Base-by-base conservation (phyloP, 2,888 invertebrate species). In the Pemphredon lugubris region DNA sequence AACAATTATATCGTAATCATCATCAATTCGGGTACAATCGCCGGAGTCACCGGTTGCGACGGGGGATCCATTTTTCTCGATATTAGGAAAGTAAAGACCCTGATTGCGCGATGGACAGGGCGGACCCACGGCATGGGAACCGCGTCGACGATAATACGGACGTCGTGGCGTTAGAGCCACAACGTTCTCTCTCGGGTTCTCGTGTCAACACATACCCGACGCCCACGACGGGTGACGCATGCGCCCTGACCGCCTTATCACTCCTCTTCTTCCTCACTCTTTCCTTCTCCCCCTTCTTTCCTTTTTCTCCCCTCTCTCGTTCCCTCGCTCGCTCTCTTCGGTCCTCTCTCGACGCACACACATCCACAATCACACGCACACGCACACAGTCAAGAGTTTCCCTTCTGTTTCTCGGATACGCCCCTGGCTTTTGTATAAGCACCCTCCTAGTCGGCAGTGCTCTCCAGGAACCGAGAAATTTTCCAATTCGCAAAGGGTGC, bases 151-250 rank as follows among this genome's bases (percentile, higher is more conserved):
- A 75, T 68, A 75, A 77, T 75, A 68, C 75, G 47, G 60, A 65
- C 79, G 64, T 70, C 65, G 72, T 72, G 67, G 78, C 69, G 64
- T 73, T 75, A 70, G 72, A 72, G 70, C 57, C 68, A 64, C 72
- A 39, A 69, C 59, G 72, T 7, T 3, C 34, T 79, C 70, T 61
- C 51, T 75, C 48, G 50, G 47, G 39, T 45, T 70, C 58, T 53
- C 69, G 70, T 80, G 80, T 80, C 81, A 79, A 77, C 79, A 79
- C 77, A 69, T 76, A 77, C 77, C 65, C 77, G 69, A 81, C 81
- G 75, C 81, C 77, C 77, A 79, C 79, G 50, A 77, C 51, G 75
- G 58, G 68, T 77, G 71, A 81, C 81, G 81, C 81, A 81, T 81
- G 80, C 81, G 81, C 69, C 34, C 65, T 53, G 64, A 55, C 37